Percentiles rank a stretch among this genome's conserved stretches.
Evolutionary conservation across 2,888 invertebrate genomes (phyloP).

Genomic region (Leptopterna dolabrata): DNA sequence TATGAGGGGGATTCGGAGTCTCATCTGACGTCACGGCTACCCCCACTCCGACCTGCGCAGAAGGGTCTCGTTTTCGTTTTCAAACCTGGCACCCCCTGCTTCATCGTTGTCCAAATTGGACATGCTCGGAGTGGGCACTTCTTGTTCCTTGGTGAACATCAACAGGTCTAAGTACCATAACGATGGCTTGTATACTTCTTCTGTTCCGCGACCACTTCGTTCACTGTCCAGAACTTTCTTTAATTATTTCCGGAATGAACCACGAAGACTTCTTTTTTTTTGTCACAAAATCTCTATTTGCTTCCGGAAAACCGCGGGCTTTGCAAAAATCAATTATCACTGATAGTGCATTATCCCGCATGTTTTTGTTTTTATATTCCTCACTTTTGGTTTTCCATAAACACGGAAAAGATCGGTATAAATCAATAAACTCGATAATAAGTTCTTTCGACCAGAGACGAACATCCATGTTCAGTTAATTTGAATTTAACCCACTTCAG

Average conservation of each 20-base stretch:
- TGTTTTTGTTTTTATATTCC: conserved; percentile 61
- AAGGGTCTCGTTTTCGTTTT: too few species aligned
- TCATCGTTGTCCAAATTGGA: conserved; percentile 36
- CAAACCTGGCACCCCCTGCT: too few species aligned
- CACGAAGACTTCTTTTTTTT: conserved; percentile 62
- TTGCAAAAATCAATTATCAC: conserved; percentile 60
- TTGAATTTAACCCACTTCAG: neutral
- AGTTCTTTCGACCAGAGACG: conserved; percentile 41
- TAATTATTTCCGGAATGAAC: conserved; percentile 63
- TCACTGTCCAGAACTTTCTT: conserved; percentile 60
- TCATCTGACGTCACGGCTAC: too few species aligned
- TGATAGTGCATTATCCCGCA: conserved; percentile 45
- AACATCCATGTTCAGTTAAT: conserved; percentile 26
- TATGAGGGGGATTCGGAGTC: too few species aligned
- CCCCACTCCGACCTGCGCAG: too few species aligned
- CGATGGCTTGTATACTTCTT: conserved; percentile 37
- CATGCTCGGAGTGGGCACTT: neutral
- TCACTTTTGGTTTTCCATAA: conserved; percentile 63
- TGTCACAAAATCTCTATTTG: conserved; percentile 55
- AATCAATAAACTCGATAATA: conserved; percentile 61
- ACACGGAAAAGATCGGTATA: conserved; percentile 61
- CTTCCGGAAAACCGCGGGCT: conserved; percentile 54
- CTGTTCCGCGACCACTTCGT: conserved; percentile 55
- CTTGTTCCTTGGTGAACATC: conserved; percentile 40
- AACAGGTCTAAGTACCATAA: conserved; percentile 43